These are phyloP conservation scores for Drosophila lini DNA, from an alignment of 1,140 invertebrate genomes.

Conservation along the genomic window DNA sequence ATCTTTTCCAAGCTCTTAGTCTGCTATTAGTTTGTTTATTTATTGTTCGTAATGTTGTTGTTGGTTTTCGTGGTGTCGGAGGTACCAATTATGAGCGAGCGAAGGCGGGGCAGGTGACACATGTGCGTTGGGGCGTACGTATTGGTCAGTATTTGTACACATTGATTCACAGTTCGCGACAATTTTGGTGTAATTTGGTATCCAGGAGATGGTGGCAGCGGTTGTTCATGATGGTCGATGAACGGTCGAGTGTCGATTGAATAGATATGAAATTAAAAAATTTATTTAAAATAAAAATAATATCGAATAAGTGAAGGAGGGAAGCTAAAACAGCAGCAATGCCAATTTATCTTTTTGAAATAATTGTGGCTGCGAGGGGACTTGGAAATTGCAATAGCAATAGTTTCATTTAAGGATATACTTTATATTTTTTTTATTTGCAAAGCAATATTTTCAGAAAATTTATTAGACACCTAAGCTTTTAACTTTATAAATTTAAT, in stretches of 20 bases:
- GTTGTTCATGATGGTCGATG: conserved; percentile 44
- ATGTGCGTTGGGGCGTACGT: conserved; percentile 62
- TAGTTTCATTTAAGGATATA: background rate
- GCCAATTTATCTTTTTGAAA: background rate
- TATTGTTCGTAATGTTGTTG: conserved; percentile 50
- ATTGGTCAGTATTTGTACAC: conserved; percentile 58
- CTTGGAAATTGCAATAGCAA: background rate
- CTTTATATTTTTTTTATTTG: background rate
- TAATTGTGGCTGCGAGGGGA: background rate
- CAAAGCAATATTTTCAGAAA: no score
- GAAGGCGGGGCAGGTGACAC: conserved; percentile 62
- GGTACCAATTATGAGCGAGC: conserved; percentile 40
- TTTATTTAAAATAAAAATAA: conserved; percentile 36
- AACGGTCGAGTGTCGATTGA: conserved; percentile 31
- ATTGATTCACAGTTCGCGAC: conserved; percentile 41
- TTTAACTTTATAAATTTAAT: no score
- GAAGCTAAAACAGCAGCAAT: conserved; percentile 12
- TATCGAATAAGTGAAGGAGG: conserved; percentile 7
- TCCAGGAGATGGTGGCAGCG: conserved; percentile 44
- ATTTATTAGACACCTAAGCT: no score
- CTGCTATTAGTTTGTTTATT: conserved; percentile 71
- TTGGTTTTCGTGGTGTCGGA: conserved; percentile 53
- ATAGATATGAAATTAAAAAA: conserved; percentile 43
- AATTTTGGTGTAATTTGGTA: conserved; percentile 60
- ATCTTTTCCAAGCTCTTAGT: conserved; percentile 87